Evolutionary conservation across 2,888 invertebrate species (phyloP).

Genomic region (Caenorhabditis sp.): DNA sequence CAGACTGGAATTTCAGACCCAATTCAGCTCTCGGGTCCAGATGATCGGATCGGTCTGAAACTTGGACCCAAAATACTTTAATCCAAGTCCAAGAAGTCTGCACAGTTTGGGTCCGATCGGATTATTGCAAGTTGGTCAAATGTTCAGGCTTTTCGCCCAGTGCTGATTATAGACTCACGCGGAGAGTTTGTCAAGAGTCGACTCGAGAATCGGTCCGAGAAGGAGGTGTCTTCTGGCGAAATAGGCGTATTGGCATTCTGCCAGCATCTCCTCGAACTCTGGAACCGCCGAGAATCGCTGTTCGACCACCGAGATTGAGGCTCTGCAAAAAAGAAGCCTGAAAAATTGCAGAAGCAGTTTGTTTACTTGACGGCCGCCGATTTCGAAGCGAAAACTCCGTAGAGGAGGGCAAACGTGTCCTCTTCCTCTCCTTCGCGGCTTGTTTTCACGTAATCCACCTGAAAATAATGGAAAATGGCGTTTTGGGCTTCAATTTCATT

Average conservation of each 20-base stretch:
- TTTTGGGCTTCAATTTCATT: too few species aligned
- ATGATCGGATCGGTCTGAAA: too few species aligned
- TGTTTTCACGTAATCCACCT: slow-evolving; percentile 65
- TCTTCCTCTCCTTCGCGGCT: slow-evolving; percentile 71
- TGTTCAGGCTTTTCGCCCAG: too few species aligned
- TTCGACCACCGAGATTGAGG: slow-evolving; percentile 73
- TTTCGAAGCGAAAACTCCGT: slow-evolving; percentile 77
- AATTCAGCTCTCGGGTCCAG: too few species aligned
- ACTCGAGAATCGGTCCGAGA: slow-evolving; percentile 73
- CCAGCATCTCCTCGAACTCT: slow-evolving; percentile 76
- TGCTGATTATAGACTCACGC: slow-evolving; percentile 53
- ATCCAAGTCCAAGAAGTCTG: too few species aligned
- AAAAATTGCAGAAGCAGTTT: not conserved
- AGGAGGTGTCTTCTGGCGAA: slow-evolving; percentile 73
- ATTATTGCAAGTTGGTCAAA: too few species aligned
- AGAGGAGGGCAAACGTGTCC: slow-evolving; percentile 76
- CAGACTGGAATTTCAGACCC: too few species aligned
- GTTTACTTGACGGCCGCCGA: slow-evolving; percentile 73
- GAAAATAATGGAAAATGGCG: too few species aligned
- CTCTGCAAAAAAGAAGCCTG: slow-evolving; percentile 54
- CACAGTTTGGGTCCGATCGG: too few species aligned
- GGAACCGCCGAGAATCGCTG: slow-evolving; percentile 71
- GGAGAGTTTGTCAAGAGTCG: slow-evolving; percentile 68
- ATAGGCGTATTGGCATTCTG: slow-evolving; percentile 76
- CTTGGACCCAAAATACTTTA: too few species aligned